Evolutionary conservation across 2,888 invertebrate genomes (phyloP).

Genomic region (Cephus spinipes): DNA sequence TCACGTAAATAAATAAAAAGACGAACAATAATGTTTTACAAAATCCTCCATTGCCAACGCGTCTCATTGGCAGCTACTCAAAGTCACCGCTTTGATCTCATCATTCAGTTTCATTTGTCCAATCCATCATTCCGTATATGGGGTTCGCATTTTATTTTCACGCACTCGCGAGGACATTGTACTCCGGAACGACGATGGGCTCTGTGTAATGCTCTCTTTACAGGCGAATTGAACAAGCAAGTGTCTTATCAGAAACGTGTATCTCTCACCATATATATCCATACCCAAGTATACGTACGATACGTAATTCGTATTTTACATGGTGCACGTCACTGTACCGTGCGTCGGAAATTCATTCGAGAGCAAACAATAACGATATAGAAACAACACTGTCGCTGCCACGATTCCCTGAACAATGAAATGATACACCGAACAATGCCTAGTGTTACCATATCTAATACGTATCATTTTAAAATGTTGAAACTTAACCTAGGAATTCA

Average conservation of each 20-base stretch:
- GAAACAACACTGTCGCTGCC: not conserved
- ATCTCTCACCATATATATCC: not conserved
- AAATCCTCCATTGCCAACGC: not conserved
- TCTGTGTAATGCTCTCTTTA: not conserved
- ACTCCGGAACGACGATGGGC: not conserved
- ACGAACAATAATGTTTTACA: not conserved
- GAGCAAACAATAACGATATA: not conserved
- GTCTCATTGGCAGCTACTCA: no score
- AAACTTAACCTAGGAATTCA: not conserved
- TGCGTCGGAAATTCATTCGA: not conserved
- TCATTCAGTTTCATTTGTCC: not conserved
- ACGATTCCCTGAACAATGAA: not conserved
- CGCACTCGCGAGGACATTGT: not conserved
- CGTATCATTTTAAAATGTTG: not conserved
- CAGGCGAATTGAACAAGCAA: not conserved
- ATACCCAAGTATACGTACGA: not conserved
- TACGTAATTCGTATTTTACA: not conserved
- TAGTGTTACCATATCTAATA: not conserved
- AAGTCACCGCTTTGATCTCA: no score
- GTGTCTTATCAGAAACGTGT: not conserved
- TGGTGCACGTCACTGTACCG: not conserved
- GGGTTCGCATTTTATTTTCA: not conserved
- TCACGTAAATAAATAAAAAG: not conserved
- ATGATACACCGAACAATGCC: not conserved
- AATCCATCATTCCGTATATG: not conserved